Evolutionary conservation across 2,113 vertebrate genomes (phyloP), one percentile per base, ranked within the genome.

Genomic region (Stegastes partitus): DNA sequence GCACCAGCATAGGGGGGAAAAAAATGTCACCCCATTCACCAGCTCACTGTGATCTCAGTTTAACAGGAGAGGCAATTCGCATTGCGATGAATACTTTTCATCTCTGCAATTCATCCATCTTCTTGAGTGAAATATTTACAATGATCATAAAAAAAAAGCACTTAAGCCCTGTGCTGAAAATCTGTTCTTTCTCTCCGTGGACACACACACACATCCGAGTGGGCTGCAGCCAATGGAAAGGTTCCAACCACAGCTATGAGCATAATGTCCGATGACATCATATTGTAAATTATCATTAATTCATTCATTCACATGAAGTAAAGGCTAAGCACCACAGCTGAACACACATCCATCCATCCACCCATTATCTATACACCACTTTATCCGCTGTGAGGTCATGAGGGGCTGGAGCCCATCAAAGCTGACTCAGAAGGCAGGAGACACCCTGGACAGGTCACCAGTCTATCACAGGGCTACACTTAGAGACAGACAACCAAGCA

Each of bases 101-200:
- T 73, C 49, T 58, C 51, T 1, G 18, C 37, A 31, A 73, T 71
- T 54, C 74, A 77, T 90, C 68, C 34, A 53, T 78, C 73, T 81
- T 72, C 67, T 57, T 62, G 39, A 82, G 71, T 71, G 31, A 58
- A 69, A 70, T 74, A 70, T 82, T 83, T 81, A 83, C 68, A 75
- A 28, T 75, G 37, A 72, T 69, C 63, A 77, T 81, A 81, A 85
- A 87, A 34, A 87, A 34, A 84, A 80, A 39, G 11, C 56, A 79
- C 69, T 81, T 51, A 61, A 45, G 54, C 28, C 45, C 14, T 10
- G 0, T 39, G 19, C 49, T 62, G 78, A 68, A 69, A 80, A 58
- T 79, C 54, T 22, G 12, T 61, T 61, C 19, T 37, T 70, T 59
- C 28, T 44, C 37, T 61, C 26, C 3, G 6, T 56, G 65, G 78